A percentile compares a stretch with the other conserved stretches of the same genome.
These are phyloP conservation scores for Macrochelys suwanniensis DNA, from an alignment of 2,797 vertebrate species.

Conservation along the genomic window DNA sequence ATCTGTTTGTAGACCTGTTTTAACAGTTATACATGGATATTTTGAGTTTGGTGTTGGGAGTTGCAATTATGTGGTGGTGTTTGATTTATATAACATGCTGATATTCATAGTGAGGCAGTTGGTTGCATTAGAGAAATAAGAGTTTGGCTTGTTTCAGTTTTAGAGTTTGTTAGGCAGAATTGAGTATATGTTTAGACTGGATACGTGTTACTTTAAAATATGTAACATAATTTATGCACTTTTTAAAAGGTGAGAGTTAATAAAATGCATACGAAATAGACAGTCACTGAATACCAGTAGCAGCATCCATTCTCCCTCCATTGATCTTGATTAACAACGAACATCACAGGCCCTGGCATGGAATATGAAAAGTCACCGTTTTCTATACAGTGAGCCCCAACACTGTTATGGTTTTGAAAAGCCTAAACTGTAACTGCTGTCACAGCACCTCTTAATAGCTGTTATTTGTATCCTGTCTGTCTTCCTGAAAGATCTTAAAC, in stretches of 20 bases:
- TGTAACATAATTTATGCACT: conserved; percentile 39
- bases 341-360: background rate
- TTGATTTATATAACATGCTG: background rate
- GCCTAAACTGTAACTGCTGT: conserved; percentile 39
- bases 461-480: background rate
- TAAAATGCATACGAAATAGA: conserved; percentile 41
- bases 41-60: background rate
- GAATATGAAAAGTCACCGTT: background rate
- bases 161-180: background rate
- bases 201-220: conserved; percentile 36
- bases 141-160: background rate
- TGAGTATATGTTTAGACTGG: background rate
- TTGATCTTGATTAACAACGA: conserved; percentile 49
- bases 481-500: background rate
- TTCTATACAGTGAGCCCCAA: background rate
- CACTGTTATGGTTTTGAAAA: conserved; percentile 16
- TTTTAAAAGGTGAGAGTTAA: conserved; percentile 39
- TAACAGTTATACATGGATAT: background rate
- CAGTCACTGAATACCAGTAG: conserved; percentile 27
- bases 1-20: background rate
- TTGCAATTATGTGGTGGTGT: background rate
- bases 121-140: background rate
- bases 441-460: conserved; percentile 34
- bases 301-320: conserved; percentile 14
- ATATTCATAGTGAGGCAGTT: background rate